Base-by-base conservation (phyloP, 2,888 invertebrate genomes). In the Amiota communis region DNA sequence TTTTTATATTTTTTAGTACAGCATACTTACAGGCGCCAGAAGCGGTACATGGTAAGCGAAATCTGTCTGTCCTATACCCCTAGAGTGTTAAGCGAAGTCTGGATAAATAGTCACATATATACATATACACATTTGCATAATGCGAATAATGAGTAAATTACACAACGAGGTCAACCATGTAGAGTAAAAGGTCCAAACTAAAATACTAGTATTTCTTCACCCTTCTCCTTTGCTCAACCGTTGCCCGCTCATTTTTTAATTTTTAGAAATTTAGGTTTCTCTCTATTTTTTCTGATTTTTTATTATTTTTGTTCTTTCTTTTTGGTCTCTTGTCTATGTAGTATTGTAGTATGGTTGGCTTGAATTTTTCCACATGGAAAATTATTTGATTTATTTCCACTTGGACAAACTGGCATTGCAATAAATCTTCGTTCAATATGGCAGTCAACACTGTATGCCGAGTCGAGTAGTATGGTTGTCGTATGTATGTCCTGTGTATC, bases 401-500 rank as follows among this genome's bases (percentile, higher is more conserved):
- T 87, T 87, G 86, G 84, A 87, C 85, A 86, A 80, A 81, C 78
- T 87, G 83, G 83, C 87, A 87, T 78, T 80, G 86, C 81, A 86
- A 87, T 87, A 87, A 87, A 87, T 87, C 86, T 87, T 87, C 85
- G 82, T 87, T 87, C 87, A 86, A 86, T 87, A 83, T 84, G 81
- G 77, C 82, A 82, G 79, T 17, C 20, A 57, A n/a, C 70, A 70
- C 59, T 59, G 59, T 59, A 59, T 20, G 36, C 53, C 59, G 59
- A 59, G 17, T 59, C 59, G 17, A 47, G 63, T 0, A 53, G 48
- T 36, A 12, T n/a, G n/a, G n/a, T n/a, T n/a, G n/a, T n/a, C n/a
- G 46, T 15, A 23, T 9, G 51, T 13, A 48, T 74, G 23, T 70
- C 10, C 13, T 56, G 20, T 70, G 36, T 47, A 69, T 63, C 67